Conservation (phyloP, 2,888 invertebrate genomes). For the Sabatieria punctata region DNA sequence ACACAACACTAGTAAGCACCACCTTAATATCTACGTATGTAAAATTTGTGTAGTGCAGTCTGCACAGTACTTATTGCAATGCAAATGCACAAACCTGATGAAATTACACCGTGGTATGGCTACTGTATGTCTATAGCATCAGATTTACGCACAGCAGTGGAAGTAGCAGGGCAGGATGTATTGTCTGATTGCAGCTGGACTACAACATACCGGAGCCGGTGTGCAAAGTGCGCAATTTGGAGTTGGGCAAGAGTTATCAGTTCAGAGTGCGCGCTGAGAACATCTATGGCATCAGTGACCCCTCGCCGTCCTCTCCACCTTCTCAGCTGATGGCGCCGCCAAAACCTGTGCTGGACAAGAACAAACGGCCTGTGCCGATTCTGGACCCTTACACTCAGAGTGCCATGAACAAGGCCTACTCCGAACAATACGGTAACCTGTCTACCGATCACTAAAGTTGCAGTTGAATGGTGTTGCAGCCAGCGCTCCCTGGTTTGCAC, state of each 20-base stretch:
- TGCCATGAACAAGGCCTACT: constrained; percentile 23
- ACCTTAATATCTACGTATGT: no score
- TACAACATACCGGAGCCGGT: constrained; percentile 58
- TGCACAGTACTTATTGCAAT: no score
- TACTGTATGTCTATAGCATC: no score
- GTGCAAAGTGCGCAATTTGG: constrained; percentile 70
- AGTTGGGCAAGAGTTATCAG: constrained; percentile 82
- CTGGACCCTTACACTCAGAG: constrained; percentile 28
- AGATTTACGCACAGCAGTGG: no score
- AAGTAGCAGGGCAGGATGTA: background rate
- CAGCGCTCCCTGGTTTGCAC: constrained; percentile 49
- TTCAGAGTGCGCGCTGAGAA: constrained; percentile 90
- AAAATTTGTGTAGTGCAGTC: no score
- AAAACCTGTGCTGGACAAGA: constrained; percentile 27
- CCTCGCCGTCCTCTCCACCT: constrained; percentile 60
- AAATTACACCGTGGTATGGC: no score
- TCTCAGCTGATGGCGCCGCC: constrained; percentile 25
- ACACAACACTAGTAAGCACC: no score
- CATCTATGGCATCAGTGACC: constrained; percentile 86
- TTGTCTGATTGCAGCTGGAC: constrained; percentile 19
- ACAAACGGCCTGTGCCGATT: constrained; percentile 27
- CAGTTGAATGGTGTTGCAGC: constrained; percentile 19
- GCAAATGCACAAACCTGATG: no score
- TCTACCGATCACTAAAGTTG: no score
- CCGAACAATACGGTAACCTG: constrained; percentile 28